Evolutionary conservation across 2,888 invertebrate genomes (phyloP).

Genomic region (Drosophila rubida): DNA sequence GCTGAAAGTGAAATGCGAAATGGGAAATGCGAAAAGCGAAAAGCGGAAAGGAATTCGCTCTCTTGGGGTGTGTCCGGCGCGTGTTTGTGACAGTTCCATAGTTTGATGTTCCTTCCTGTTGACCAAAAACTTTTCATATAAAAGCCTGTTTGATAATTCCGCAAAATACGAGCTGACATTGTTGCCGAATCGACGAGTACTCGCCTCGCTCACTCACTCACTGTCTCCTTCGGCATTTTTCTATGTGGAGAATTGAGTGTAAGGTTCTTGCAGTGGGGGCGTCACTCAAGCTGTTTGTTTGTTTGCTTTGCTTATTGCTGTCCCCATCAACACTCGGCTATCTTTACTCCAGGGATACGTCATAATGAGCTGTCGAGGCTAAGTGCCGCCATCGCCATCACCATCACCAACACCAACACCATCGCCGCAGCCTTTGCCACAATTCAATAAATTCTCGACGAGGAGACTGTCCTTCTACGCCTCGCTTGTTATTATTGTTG

Average conservation of each 20-base stretch:
- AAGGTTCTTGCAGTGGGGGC: constrained; percentile 16
- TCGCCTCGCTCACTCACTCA: neutral
- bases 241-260: too few relatives aligned
- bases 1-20: constrained; percentile 28
- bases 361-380: constrained; percentile 54
- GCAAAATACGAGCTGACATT: constrained; percentile 16
- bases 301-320: constrained; percentile 52
- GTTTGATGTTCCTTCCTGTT: constrained; percentile 48
- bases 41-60: constrained; percentile 5
- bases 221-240: neutral
- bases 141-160: constrained; percentile 51
- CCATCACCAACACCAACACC: neutral
- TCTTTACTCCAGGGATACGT: constrained; percentile 41
- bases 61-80: constrained; percentile 50
- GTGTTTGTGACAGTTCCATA: constrained; percentile 69
- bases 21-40: neutral
- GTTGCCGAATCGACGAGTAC: constrained; percentile 13
- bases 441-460: constrained; percentile 10
- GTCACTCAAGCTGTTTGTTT: constrained; percentile 51
- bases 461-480: neutral
- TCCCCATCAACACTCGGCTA: constrained; percentile 41
- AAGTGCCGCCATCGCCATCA: constrained; percentile 31
- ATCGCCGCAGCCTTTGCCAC: neutral
- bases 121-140: constrained; percentile 36
- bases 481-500: neutral